These are phyloP conservation scores for Oryzias celebensis DNA, from an alignment of 2,113 vertebrate species.

Conservation along the genomic window DNA sequence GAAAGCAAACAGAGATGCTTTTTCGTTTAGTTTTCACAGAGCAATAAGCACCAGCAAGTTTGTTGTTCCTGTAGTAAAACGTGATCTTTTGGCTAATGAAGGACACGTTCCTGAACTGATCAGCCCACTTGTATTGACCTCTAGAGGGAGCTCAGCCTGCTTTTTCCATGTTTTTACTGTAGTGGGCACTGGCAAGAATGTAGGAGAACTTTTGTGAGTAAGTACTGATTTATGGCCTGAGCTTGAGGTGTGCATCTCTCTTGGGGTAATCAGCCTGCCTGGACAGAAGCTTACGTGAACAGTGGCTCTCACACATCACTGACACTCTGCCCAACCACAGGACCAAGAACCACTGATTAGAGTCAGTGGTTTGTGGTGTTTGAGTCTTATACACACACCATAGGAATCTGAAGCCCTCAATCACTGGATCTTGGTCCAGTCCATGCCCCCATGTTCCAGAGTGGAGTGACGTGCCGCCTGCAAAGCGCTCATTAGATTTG, in stretches of 20 bases:
- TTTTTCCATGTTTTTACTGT: conserved; percentile 64
- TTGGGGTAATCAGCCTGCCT: conserved; percentile 50
- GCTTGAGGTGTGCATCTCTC: conserved; percentile 60
- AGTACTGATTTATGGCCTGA: conserved; percentile 67
- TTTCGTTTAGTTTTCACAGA: conserved; percentile 68
- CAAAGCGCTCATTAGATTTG: conserved; percentile 76
- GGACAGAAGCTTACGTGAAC: conserved; percentile 67
- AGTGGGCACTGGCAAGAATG: conserved; percentile 59
- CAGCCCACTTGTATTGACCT: conserved; percentile 58
- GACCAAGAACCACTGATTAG: conserved; percentile 68
- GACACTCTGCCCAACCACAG: conserved; percentile 70
- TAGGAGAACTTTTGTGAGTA: conserved; percentile 63
- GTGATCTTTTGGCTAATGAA: conserved; percentile 76
- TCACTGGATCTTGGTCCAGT: conserved; percentile 62
- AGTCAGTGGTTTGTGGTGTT: conserved; percentile 67
- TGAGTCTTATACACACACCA: conserved; percentile 53
- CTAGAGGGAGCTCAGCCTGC: conserved; percentile 69
- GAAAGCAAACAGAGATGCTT: conserved; percentile 73
- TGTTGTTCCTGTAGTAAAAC: conserved; percentile 70
- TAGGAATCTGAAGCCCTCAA: conserved; percentile 59
- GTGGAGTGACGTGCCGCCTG: conserved; percentile 65
- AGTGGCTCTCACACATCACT: conserved; percentile 73
- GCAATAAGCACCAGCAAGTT: conserved; percentile 63
- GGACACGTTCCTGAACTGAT: conserved; percentile 67
- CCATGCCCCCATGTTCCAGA: conserved; percentile 58